A percentile compares a stretch with the other conserved stretches of the same genome.
These are phyloP conservation scores for Apodemus agrarius DNA, from an alignment of 2,797 vertebrate species.

Conservation along the genomic window DNA sequence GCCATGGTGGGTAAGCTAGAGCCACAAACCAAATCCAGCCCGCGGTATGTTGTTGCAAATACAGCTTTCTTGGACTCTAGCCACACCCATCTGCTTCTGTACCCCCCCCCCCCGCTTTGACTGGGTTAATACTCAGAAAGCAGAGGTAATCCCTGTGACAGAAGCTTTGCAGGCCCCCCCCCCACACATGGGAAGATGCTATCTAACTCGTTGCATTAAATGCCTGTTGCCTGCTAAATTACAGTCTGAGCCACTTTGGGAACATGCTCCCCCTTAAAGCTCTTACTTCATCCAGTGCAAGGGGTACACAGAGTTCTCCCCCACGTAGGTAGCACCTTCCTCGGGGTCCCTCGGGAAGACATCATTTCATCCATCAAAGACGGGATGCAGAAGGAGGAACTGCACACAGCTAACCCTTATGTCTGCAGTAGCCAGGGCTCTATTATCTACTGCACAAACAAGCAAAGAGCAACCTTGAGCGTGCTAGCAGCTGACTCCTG, in stretches of 20 bases:
- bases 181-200: neutral
- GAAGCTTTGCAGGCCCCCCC: neutral
- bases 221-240: neutral
- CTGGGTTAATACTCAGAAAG: neutral
- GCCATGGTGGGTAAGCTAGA: neutral
- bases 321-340: neutral
- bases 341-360: neutral
- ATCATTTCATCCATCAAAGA: neutral
- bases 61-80: constrained; percentile 36
- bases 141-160: neutral
- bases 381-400: neutral
- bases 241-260: neutral
- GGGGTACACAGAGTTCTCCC: neutral
- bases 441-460: neutral
- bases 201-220: neutral
- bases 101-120: neutral
- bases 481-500: neutral
- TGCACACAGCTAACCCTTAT: neutral
- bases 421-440: neutral
- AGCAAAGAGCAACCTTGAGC: neutral
- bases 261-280: neutral
- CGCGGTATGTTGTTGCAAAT: neutral
- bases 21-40: neutral
- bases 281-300: neutral
- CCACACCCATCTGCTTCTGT: neutral